Evolutionary conservation across 2,888 invertebrate genomes (phyloP).

Genomic region (Argyresthia goedartella): DNA sequence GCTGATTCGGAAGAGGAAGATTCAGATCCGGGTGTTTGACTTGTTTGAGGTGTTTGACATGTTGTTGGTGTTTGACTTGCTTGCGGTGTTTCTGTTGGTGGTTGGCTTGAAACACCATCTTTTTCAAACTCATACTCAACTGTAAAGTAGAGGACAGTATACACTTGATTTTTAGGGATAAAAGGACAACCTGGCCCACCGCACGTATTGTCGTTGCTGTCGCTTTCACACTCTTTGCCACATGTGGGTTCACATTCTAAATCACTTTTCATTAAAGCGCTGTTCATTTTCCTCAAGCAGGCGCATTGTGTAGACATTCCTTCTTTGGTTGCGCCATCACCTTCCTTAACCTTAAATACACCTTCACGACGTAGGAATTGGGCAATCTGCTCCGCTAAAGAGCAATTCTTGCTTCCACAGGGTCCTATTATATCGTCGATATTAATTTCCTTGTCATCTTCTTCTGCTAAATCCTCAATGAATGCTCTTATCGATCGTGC

Average conservation of each 20-base stretch:
- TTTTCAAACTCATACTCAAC: slow-evolving; percentile 35
- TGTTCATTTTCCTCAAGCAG: slow-evolving; percentile 45
- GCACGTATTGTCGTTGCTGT: not conserved
- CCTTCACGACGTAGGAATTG: slow-evolving; percentile 50
- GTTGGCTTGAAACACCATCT: not conserved
- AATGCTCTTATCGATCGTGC: slow-evolving; percentile 51
- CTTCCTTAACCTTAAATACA: slow-evolving; percentile 20
- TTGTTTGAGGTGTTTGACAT: not conserved
- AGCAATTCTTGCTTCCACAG: slow-evolving; percentile 54
- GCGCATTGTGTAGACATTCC: slow-evolving; percentile 56
- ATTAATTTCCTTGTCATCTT: slow-evolving; percentile 43
- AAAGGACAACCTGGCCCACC: not conserved
- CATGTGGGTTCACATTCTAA: slow-evolving; percentile 24
- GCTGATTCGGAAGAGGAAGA: too few relatives aligned
- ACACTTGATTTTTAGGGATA: slow-evolving; percentile 20
- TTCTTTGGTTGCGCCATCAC: slow-evolving; percentile 24
- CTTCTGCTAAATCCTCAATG: slow-evolving; percentile 48
- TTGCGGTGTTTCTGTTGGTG: too few relatives aligned
- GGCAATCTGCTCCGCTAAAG: slow-evolving; percentile 45
- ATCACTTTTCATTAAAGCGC: slow-evolving; percentile 26
- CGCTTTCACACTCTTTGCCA: slow-evolving; percentile 16
- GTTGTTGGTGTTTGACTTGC: not conserved
- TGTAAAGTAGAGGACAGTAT: slow-evolving; percentile 52
- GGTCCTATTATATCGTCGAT: slow-evolving; percentile 48
- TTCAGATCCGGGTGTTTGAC: not conserved